Evolutionary conservation across 2,888 invertebrate genomes (phyloP).

Genomic region (Drosophila anomalata): DNA sequence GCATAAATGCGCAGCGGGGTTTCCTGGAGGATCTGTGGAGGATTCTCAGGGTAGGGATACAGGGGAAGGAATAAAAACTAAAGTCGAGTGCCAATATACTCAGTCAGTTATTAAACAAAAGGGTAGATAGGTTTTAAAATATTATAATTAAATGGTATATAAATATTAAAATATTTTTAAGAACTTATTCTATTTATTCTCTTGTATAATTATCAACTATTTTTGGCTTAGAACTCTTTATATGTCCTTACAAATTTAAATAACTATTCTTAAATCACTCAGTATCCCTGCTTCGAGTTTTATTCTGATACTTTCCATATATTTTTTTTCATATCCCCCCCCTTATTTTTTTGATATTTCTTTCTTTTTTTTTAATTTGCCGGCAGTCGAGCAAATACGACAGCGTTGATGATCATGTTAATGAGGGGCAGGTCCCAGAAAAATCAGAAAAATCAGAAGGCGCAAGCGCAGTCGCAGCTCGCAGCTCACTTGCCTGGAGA

Average conservation of each 20-base stretch:
- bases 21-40: constrained; percentile 42
- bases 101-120: constrained; percentile 14
- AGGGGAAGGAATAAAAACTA: constrained; percentile 35
- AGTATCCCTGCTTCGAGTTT: constrained; percentile 17
- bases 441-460: constrained; percentile 7
- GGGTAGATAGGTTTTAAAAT: background rate
- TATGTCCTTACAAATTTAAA: too few relatives aligned
- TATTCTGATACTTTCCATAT: background rate
- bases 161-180: too few relatives aligned
- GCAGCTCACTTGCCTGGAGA: background rate
- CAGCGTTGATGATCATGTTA: constrained; percentile 80
- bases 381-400: constrained; percentile 75
- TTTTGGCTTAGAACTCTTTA: too few relatives aligned
- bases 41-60: background rate
- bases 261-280: background rate
- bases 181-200: too few relatives aligned
- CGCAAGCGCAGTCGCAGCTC: constrained; percentile 2
- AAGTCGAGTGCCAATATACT: constrained; percentile 25
- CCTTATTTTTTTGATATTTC: constrained; percentile 5
- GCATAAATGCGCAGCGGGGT: constrained; percentile 61
- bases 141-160: too few relatives aligned
- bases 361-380: constrained; percentile 65
- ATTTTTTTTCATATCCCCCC: constrained; percentile 1
- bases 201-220: too few relatives aligned
- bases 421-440: constrained; percentile 68